phyloP scores from a whole-genome alignment of 2,888 invertebrate species.

The Nudaria mundana region DNA sequence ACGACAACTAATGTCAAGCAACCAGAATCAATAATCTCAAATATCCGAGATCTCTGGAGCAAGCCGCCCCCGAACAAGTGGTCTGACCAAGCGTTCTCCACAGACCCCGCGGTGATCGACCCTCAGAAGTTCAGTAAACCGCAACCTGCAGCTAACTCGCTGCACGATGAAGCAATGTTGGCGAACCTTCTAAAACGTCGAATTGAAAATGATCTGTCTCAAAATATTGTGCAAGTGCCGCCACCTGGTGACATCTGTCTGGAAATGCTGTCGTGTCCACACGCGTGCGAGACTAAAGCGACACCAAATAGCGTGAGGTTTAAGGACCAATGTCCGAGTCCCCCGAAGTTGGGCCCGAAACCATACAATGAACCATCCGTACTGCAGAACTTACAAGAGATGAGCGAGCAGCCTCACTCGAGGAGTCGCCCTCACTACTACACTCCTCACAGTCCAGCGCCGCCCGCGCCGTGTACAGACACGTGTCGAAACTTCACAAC shows the following conservation, averaged over 20 bases:
- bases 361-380: not conserved
- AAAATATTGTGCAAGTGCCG: not conserved
- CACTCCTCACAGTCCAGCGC: not conserved
- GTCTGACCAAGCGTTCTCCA: not conserved
- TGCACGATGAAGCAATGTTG: not conserved
- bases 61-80: not conserved
- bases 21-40: not conserved
- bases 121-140: not conserved
- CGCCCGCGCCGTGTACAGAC: not conserved
- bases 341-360: not conserved
- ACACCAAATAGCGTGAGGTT: not conserved
- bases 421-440: not conserved
- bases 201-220: not conserved
- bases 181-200: not conserved
- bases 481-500: too few species aligned
- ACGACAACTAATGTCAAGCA: not conserved
- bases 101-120: not conserved
- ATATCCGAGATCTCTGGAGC: not conserved
- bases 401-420: not conserved
- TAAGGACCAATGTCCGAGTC: not conserved
- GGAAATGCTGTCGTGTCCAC: conserved; percentile 1
- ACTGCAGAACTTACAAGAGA: not conserved
- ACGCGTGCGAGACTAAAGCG: not conserved
- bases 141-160: not conserved
- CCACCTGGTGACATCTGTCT: not conserved